phyloP scores from a whole-genome alignment of 2,888 invertebrate genomes.

The Allophyes oxyacanthae region DNA sequence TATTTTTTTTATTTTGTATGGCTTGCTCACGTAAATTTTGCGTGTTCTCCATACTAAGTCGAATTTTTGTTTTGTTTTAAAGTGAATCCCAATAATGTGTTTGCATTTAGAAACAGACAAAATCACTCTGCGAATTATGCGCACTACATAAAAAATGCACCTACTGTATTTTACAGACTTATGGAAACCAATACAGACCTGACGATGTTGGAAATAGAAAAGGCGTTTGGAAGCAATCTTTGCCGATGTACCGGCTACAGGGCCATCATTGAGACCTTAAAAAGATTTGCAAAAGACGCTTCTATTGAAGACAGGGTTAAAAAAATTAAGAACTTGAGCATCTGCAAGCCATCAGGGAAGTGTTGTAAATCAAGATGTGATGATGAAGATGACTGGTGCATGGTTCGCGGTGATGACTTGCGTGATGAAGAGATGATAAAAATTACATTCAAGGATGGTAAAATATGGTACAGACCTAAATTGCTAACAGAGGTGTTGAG shows the following conservation, averaged over 20 bases:
- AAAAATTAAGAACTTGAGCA: slow-evolving; percentile 16
- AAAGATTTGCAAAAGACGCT: slow-evolving; percentile 87
- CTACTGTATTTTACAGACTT: slow-evolving; percentile 66
- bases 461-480: slow-evolving; percentile 86
- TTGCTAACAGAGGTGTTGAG: slow-evolving; percentile 80
- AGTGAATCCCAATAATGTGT: too few relatives aligned
- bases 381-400: slow-evolving; percentile 68
- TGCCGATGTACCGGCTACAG: slow-evolving; percentile 93
- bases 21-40: too few relatives aligned
- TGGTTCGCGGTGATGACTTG: slow-evolving; percentile 59
- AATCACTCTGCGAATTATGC: too few relatives aligned
- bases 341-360: slow-evolving; percentile 52
- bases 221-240: slow-evolving; percentile 92
- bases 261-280: slow-evolving; percentile 90
- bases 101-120: too few relatives aligned
- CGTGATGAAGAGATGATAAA: slow-evolving; percentile 37
- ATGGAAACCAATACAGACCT: slow-evolving; percentile 77
- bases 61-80: too few relatives aligned
- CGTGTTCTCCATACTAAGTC: too few relatives aligned
- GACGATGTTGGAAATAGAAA: slow-evolving; percentile 91
- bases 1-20: too few relatives aligned
- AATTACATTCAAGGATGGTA: slow-evolving; percentile 67
- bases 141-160: too few relatives aligned
- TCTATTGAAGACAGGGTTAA: slow-evolving; percentile 55
- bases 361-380: slow-evolving; percentile 38